phyloP scores from a whole-genome alignment of 2,888 invertebrate genomes.

The Noctua janthina region DNA sequence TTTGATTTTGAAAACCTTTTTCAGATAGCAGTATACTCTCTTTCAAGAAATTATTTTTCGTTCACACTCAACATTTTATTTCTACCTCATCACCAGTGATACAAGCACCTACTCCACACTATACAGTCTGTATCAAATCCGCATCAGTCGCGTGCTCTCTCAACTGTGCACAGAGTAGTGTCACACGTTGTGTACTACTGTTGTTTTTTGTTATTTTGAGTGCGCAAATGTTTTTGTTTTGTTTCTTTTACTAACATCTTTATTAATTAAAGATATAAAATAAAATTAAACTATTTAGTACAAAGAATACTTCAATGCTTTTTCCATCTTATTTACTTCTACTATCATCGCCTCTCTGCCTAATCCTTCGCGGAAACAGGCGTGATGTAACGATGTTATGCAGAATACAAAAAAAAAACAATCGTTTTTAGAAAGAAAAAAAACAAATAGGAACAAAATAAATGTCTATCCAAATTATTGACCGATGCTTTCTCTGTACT shows the following conservation, averaged over 20 bases:
- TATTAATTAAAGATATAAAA: neutral
- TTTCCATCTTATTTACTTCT: neutral
- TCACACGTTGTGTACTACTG: constrained; percentile 18
- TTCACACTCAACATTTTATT: neutral
- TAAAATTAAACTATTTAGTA: neutral
- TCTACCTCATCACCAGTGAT: neutral
- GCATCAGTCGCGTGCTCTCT: constrained; percentile 66
- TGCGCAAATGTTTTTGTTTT: neutral
- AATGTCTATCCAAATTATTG: neutral
- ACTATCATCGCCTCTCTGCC: neutral
- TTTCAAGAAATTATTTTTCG: neutral
- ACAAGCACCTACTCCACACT: constrained; percentile 38
- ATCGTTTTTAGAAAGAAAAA: too few relatives aligned
- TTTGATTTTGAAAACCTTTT: neutral
- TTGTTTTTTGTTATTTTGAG: neutral
- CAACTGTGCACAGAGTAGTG: constrained; percentile 36
- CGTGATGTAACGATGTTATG: too few relatives aligned
- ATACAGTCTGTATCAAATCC: constrained; percentile 62
- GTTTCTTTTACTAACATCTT: neutral
- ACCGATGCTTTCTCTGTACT: constrained; percentile 24
- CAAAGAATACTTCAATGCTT: neutral
- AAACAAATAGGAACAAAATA: too few relatives aligned
- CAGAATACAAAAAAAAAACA: neutral
- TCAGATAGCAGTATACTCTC: neutral
- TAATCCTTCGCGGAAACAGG: neutral